Conservation (phyloP, 92 coral and sea anemone species). For the Virgularia gustaviana region DNA sequence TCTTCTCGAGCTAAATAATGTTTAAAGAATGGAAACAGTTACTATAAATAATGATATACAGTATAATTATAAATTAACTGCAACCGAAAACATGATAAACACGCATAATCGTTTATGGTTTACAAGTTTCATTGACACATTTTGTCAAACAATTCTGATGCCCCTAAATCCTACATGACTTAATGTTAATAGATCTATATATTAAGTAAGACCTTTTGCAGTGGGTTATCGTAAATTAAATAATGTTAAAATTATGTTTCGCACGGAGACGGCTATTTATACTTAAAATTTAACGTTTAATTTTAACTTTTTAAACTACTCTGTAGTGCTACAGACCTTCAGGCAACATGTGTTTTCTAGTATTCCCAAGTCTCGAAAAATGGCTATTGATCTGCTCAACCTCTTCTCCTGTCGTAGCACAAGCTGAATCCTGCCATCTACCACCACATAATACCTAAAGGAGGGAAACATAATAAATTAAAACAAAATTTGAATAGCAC, state of each 20-base stretch:
- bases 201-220: too few species aligned
- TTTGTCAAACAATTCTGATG: too few species aligned
- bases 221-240: background rate
- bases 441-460: slow-evolving; percentile 54
- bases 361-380: slow-evolving; percentile 51
- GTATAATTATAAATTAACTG: too few species aligned
- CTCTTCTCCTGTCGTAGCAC: slow-evolving; percentile 61
- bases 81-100: too few species aligned
- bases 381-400: slow-evolving; percentile 59
- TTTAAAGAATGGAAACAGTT: too few species aligned
- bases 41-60: too few species aligned
- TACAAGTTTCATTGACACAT: too few species aligned
- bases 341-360: slow-evolving; percentile 59
- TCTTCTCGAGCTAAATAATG: slow-evolving; percentile 41
- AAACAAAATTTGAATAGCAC: background rate
- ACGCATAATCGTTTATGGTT: too few species aligned
- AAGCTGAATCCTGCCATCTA: slow-evolving; percentile 52
- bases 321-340: slow-evolving; percentile 25
- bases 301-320: background rate
- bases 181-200: too few species aligned
- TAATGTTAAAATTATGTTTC: background rate
- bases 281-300: background rate
- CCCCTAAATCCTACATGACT: too few species aligned
- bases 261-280: background rate
- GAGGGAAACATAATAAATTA: background rate